Base-by-base conservation (phyloP, 1,140 invertebrate genomes). In the Cotesia chilonis region DNA sequence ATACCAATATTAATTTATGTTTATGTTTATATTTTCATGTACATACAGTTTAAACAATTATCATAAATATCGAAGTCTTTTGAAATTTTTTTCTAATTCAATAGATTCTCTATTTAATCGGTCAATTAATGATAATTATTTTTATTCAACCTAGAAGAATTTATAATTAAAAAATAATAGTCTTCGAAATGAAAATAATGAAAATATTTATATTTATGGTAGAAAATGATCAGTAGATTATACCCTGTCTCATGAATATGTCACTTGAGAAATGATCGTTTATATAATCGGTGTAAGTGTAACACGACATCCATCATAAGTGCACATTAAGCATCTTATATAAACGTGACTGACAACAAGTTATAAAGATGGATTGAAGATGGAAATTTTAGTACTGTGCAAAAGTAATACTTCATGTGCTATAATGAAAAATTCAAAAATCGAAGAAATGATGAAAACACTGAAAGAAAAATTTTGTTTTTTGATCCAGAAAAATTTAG, bases 121-220 rank as follows among this genome's bases (percentile, higher is more conserved):
- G 57, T 59, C 28, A 59, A 59, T 59, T 59, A 59, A 59, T 59
- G 57, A 59, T 59, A 20, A 17, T n/a, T 12, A 17, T 59, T 9
- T 59, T 59, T 17, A 59, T 4, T 3, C 9, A 7, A 20, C 57
- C 57, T 9, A 9, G 17, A 59, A 17, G 12, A 12, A 17, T 55
- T 59, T 59, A 59, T 59, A 59, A 59, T 59, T 28, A 4, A 17
- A 59, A 59, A 17, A 59, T 20, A 28, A 59, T 17, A 12, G 54
- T 17, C 12, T 14, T 55, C 54, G 17, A 4, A 17, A 14, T 28
- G 28, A 3, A 28, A 28, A 28, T 28, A 1, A 28, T 28, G 28
- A 59, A 20, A 6, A 59, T 59, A 59, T 59, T 17, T 20, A 20
- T 9, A 59, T 55, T 14, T 55, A 55, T 59, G 28, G 57, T 47